Base-by-base conservation (phyloP, 2,888 invertebrate species). In the Euplexia lucipara region DNA sequence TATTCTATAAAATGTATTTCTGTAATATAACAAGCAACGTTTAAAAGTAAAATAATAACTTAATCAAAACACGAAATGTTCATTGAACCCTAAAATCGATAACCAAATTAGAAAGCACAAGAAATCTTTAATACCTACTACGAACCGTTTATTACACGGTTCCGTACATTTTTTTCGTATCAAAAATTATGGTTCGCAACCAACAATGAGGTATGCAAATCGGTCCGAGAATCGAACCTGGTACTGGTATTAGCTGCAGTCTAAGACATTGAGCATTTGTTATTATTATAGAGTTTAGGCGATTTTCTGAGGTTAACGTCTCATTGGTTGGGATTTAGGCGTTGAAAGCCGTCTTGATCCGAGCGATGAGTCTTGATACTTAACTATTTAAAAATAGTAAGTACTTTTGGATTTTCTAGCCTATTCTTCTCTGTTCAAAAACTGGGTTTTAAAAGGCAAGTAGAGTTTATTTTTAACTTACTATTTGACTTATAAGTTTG, bases 121-220 rank as follows among this genome's bases (percentile, higher is more conserved):
- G 82, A 87, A 88, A 89, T 90, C 82, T 83, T 84, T 91, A 91
- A 92, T 92, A 90, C 83, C 81, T 71, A 71, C 82, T 52, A 39
- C 67, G 12, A 85, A 81, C 79, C 78, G 44, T 79, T 71, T 72
- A 85, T 85, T 87, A 85, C 64, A 57, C 34, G 68, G 75, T 78
- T 76, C 77, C 78, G 78, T 75, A 78, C 57, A 78, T 63, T 80
- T 81, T 75, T 83, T 83, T 79, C 85, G 86, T 88, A 78, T 83
- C 85, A 86, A 88, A 92, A 92, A 93, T 94, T 91, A 87, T 85
- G 70, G 85, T 79, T 79, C 78, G 82, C 75, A 94, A 89, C 94
- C 91, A 86, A 90, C 91, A 94, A 95, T 95, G 92, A 94, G 86
- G 83, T 91, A 95, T 95, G 95, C 92, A 90, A 95, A 95, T 95